phyloP scores from a whole-genome alignment of 2,797 vertebrate species.

The Rhinella marina region DNA sequence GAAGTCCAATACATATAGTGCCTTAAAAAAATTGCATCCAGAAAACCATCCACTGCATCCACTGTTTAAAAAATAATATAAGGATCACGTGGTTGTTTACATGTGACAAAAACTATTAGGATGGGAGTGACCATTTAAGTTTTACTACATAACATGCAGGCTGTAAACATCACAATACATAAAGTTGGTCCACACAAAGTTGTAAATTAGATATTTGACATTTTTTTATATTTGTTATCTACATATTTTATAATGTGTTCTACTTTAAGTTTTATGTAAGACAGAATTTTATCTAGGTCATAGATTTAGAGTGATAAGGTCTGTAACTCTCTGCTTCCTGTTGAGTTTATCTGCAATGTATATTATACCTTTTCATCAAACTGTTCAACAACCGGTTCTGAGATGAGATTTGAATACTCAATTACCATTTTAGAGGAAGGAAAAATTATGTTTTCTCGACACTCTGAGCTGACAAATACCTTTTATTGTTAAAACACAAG shows the following conservation, averaged over 20 bases:
- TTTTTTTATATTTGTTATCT: background rate
- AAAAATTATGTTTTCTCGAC: background rate
- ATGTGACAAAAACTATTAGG: too few relatives aligned
- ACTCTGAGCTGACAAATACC: background rate
- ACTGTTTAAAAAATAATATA: too few relatives aligned
- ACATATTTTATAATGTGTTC: background rate
- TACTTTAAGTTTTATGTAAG: background rate
- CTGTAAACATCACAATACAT: background rate
- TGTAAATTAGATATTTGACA: background rate
- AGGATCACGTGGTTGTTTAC: too few relatives aligned
- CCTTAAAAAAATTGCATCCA: too few relatives aligned
- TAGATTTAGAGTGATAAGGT: background rate
- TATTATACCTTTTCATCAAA: background rate
- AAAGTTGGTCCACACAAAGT: background rate
- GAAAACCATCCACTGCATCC: too few relatives aligned
- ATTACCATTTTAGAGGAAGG: slow-evolving; percentile 27
- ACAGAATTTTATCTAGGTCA: background rate
- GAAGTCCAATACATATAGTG: too few relatives aligned
- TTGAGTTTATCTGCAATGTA: background rate
- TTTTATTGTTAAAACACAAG: slow-evolving; percentile 13
- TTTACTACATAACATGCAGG: background rate
- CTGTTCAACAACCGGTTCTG: background rate
- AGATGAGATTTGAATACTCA: background rate
- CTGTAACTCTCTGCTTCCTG: background rate
- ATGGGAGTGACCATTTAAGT: too few relatives aligned